phyloP scores from a whole-genome alignment of 2,888 invertebrate genomes.

The Pterobdella sp. region DNA sequence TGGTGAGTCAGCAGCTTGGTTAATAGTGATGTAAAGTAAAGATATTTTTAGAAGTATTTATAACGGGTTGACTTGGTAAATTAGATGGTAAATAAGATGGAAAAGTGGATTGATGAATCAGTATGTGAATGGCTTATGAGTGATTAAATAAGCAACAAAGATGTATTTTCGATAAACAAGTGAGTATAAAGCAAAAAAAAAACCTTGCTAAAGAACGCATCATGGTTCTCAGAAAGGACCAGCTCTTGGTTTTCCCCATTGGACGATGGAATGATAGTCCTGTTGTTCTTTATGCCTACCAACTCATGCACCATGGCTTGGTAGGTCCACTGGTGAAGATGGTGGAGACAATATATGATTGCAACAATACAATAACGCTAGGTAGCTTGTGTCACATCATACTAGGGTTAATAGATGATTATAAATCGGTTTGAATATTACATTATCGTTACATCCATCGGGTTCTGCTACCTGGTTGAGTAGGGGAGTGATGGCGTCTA shows the following conservation, averaged over 20 bases:
- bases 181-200: constrained; percentile 40
- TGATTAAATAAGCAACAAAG: too few relatives aligned
- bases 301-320: constrained; percentile 99
- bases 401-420: not conserved
- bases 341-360: not conserved
- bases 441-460: too few relatives aligned
- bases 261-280: constrained; percentile 59
- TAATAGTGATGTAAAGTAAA: too few relatives aligned
- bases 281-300: constrained; percentile 80
- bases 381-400: not conserved
- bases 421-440: too few relatives aligned
- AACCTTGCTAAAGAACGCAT: constrained; percentile 88
- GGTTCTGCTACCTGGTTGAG: constrained; percentile 64
- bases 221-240: constrained; percentile 86
- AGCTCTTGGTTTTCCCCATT: constrained; percentile 76
- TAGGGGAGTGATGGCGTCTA: constrained; percentile 90
- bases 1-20: too few relatives aligned
- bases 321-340: constrained; percentile 81
- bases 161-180: too few relatives aligned
- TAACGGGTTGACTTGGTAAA: too few relatives aligned
- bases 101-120: too few relatives aligned
- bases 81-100: too few relatives aligned
- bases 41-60: too few relatives aligned
- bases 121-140: too few relatives aligned
- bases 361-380: too few relatives aligned